Conservation (phyloP, 37 sponge, comb jelly and placozoan species). For the Agelas oroides region DNA sequence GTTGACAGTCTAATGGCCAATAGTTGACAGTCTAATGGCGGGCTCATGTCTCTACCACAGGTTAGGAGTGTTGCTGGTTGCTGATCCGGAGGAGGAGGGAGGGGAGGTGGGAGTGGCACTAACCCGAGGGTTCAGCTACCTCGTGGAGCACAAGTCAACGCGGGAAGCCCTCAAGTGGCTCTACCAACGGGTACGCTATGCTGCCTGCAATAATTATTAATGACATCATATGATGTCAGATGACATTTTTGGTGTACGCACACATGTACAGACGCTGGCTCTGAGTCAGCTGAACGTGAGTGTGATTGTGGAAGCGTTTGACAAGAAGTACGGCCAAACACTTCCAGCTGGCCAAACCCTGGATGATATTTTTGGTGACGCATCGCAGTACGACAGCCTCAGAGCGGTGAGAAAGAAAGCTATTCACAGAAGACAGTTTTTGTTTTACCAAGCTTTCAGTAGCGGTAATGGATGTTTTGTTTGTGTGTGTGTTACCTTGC, state of each 20-base stretch:
- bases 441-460: not conserved
- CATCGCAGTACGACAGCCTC: constrained; percentile 9
- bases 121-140: constrained; percentile 53
- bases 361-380: constrained; percentile 13
- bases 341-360: not conserved
- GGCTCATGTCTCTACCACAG: no score
- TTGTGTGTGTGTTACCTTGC: no score
- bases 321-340: not conserved
- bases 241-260: not conserved
- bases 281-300: no score
- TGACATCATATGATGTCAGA: no score
- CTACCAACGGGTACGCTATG: no score
- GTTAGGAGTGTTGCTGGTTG: constrained; percentile 75
- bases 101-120: constrained; percentile 34
- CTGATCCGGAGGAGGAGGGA: constrained; percentile 1
- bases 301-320: not conserved
- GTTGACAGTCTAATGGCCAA: no score
- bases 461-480: no score
- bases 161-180: constrained; percentile 72
- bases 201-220: no score
- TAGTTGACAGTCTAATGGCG: no score
- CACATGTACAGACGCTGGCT: not conserved
- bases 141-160: constrained; percentile 1
- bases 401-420: not conserved
- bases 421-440: not conserved